Evolutionary conservation across 2,797 vertebrate species (phyloP).

Genomic region (Hafferia zeledoni): DNA sequence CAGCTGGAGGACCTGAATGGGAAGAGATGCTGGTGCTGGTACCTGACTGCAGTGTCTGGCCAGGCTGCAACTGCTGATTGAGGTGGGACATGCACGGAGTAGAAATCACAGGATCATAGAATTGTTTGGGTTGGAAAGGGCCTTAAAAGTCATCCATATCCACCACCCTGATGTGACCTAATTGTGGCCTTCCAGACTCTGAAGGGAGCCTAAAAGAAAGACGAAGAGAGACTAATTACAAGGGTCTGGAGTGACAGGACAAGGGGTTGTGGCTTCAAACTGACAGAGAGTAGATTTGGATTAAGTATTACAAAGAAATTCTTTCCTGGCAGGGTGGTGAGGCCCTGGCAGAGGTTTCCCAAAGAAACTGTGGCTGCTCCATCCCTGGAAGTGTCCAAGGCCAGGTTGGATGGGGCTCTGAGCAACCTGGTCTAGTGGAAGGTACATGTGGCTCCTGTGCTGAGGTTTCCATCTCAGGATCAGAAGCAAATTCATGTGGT

Average conservation of each 20-base stretch:
- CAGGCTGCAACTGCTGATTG: fast-evolving
- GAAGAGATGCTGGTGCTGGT: not conserved
- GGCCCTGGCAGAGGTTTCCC: not conserved
- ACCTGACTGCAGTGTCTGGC: not conserved
- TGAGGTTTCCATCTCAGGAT: not conserved
- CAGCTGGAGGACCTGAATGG: not conserved
- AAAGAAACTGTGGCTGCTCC: not conserved
- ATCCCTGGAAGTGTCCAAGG: fast-evolving
- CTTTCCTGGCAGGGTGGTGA: fast-evolving
- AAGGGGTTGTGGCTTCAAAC: not conserved
- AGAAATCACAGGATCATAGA: not conserved
- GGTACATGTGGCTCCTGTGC: not conserved
- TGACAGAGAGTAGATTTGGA: fast-evolving
- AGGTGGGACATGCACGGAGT: fast-evolving
- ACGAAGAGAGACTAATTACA: not conserved
- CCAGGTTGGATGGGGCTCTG: not conserved
- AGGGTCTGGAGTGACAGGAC: not conserved
- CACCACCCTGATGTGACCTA: not conserved
- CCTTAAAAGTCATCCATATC: not conserved
- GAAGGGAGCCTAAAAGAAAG: not conserved
- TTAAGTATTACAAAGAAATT: fast-evolving
- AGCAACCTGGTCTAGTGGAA: fast-evolving
- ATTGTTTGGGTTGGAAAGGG: not conserved
- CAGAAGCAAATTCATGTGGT: fast-evolving
- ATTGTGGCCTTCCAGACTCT: not conserved